Evolutionary conservation across 2,888 invertebrate species (phyloP), one percentile per base, ranked within the genome.

Genomic region (Acrocyrtus sp.): DNA sequence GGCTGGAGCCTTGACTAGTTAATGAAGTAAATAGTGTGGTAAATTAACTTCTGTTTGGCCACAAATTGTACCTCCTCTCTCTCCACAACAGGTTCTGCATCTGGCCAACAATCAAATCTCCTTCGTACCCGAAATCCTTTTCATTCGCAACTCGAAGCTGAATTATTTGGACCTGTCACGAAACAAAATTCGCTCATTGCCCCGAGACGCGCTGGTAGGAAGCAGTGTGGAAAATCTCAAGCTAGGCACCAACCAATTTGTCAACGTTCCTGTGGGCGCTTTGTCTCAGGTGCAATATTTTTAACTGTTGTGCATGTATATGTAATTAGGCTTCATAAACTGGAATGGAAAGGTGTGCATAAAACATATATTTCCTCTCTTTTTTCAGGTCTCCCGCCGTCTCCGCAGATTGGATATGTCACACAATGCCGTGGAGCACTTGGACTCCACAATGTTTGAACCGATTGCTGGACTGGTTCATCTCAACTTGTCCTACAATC

Each of bases 391-490:
- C 54, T 76, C 81, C 24, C 70, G 80, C 41, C 72, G 78, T 12
- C 77, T 83, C 67, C 72, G 77, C 67, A 58, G 78, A 62, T 88
- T 95, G 70, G 91, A 93, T 82, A 87, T 95, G 83, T 90, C 91
- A 0, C 87, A 89, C 78, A 95, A 95, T 84, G 90, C 88, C 77
- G 88, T 96, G 77, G 94, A 95, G 83, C 94, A 93, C 83, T 87
- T 95, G 79, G 95, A 95, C 84, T 92, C 92, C 80, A 93, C 92
- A 74, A 93, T 94, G 85, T 94, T 95, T 83, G 90, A 93, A 47
- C 91, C 91, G 82, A 92, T 92, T 29, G 92, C 93, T 61, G 92
- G 91, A 83, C 85, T 95, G 50, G 88, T 92, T 68, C 89, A 89
- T 80, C 86, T 95, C 68, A 91, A 93, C 85, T 85, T 95, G 82